These are phyloP conservation scores for Prochilodus magdalenae DNA, from an alignment of 2,113 vertebrate genomes.

Conservation along the genomic window DNA sequence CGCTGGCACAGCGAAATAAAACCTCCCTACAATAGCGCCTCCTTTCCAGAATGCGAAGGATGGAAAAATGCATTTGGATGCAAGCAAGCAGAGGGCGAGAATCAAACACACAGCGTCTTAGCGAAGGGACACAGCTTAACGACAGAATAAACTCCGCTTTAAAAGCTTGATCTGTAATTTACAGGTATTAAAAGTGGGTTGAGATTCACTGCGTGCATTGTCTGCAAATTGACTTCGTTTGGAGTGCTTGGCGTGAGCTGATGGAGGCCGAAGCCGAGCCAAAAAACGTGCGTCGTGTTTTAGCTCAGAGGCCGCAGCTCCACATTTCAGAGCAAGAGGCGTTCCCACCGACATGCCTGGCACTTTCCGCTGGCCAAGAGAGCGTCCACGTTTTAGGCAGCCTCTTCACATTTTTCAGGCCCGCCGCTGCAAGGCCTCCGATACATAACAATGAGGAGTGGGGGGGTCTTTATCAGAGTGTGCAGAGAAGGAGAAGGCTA, in stretches of 20 bases:
- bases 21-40: constrained; percentile 40
- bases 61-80: not conserved
- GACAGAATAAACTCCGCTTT: constrained; percentile 61
- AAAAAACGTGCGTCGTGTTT: constrained; percentile 53
- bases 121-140: constrained; percentile 36
- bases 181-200: constrained; percentile 61
- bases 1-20: constrained; percentile 68
- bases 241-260: constrained; percentile 29
- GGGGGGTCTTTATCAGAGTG: not conserved
- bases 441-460: constrained; percentile 66
- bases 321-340: constrained; percentile 29
- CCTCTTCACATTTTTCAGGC: constrained; percentile 23
- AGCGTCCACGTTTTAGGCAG: constrained; percentile 13
- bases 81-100: not conserved
- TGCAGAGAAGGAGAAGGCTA: not conserved
- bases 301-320: constrained; percentile 57
- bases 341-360: constrained; percentile 11
- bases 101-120: constrained; percentile 2
- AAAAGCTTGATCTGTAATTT: constrained; percentile 65
- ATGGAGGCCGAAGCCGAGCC: constrained; percentile 50
- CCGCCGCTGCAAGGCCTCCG: constrained; percentile 53
- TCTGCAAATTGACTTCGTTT: constrained; percentile 54
- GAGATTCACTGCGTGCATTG: constrained; percentile 60
- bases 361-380: constrained; percentile 10
- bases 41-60: not conserved